Evolutionary conservation across 92 coral and sea anemone genomes (phyloP).

Genomic region (Phenganax stokvisi): DNA sequence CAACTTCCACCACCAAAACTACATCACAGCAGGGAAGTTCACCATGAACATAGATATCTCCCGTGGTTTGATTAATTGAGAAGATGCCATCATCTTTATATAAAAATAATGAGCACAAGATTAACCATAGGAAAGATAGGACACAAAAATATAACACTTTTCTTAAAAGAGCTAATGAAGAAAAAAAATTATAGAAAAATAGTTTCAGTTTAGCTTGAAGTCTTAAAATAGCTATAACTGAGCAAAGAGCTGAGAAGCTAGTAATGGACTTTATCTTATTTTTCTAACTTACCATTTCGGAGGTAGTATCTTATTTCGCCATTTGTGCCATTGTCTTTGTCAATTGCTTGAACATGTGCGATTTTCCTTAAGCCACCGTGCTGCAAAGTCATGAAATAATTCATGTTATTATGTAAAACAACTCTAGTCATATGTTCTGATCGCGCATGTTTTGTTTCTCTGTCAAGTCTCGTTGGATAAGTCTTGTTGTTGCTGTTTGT

Average conservation of each 20-base stretch:
- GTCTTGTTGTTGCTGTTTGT: background rate
- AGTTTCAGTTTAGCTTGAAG: too few relatives aligned
- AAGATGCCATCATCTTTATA: background rate
- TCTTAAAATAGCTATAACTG: too few relatives aligned
- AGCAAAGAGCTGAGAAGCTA: background rate
- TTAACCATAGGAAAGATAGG: too few relatives aligned
- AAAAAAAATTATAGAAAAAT: background rate
- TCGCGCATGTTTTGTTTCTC: too few relatives aligned
- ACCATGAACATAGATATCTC: background rate
- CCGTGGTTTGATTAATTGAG: background rate
- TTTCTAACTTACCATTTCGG: background rate
- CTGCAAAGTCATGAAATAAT: background rate
- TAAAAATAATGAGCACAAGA: too few relatives aligned
- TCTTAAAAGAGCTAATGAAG: background rate
- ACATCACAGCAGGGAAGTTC: background rate
- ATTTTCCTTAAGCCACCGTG: background rate
- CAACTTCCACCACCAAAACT: background rate
- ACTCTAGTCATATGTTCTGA: too few relatives aligned
- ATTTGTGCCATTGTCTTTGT: constrained; percentile 7
- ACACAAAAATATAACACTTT: too few relatives aligned
- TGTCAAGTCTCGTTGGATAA: too few relatives aligned
- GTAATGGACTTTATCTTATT: background rate
- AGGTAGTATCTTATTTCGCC: constrained; percentile 10
- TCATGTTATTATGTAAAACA: background rate
- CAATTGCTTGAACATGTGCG: background rate